phyloP scores from a whole-genome alignment of 1,140 invertebrate genomes.

The Diuraphis noxia region DNA sequence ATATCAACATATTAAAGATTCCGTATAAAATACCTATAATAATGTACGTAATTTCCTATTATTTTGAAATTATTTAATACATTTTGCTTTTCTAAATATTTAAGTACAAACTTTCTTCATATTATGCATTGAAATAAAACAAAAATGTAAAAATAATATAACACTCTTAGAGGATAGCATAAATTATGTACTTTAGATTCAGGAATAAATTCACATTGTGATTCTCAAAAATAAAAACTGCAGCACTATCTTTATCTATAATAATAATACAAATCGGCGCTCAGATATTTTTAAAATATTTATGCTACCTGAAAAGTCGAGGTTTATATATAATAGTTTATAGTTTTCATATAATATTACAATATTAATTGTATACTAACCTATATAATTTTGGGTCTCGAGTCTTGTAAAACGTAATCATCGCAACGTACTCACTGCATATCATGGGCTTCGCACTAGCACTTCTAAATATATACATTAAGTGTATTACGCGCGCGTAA shows the following conservation, averaged over 20 bases:
- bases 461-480: not conserved
- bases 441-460: not conserved
- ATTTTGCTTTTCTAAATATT: not conserved
- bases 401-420: not conserved
- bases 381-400: not conserved
- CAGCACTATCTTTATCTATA: not conserved
- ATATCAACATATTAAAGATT: not conserved
- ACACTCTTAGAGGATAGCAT: not conserved
- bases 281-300: not conserved
- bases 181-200: not conserved
- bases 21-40: not conserved
- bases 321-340: too few relatives aligned
- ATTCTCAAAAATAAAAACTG: not conserved
- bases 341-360: not conserved
- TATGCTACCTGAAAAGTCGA: not conserved
- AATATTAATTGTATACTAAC: not conserved
- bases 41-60: not conserved
- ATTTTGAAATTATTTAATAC: not conserved
- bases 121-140: not conserved
- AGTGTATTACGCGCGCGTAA: not conserved
- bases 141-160: not conserved
- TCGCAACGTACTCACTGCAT: not conserved
- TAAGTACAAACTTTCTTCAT: not conserved
- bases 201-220: not conserved
- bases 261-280: not conserved